Conservation (phyloP, 2,888 invertebrate species). For the Pristionchus japonicus region DNA sequence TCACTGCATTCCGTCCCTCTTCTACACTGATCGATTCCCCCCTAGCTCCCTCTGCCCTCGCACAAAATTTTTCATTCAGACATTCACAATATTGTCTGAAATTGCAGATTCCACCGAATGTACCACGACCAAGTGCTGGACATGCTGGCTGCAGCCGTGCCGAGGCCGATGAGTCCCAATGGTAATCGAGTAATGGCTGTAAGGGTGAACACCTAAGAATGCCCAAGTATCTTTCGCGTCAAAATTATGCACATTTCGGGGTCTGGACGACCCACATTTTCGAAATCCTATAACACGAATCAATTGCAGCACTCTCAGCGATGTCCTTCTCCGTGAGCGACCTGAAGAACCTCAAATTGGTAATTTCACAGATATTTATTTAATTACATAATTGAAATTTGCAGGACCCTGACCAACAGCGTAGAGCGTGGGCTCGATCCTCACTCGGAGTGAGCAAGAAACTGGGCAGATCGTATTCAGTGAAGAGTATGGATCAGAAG, state of each 20-base stretch:
- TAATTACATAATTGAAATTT: not conserved
- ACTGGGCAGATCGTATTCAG: constrained; percentile 72
- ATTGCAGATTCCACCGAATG: constrained; percentile 44
- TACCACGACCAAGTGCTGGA: constrained; percentile 45
- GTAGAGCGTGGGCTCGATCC: constrained; percentile 71
- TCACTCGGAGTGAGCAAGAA: constrained; percentile 66
- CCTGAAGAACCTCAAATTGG: constrained; percentile 6
- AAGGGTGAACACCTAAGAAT: not conserved
- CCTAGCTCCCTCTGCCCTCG: not conserved
- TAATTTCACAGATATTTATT: not conserved
- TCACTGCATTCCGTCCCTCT: not conserved
- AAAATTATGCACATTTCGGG: no score
- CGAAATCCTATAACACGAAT: not conserved
- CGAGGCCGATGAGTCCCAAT: not conserved
- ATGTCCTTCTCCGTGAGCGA: constrained; percentile 37
- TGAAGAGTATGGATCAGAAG: constrained; percentile 65
- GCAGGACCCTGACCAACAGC: constrained; percentile 59
- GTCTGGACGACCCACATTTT: no score
- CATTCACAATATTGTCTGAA: not conserved
- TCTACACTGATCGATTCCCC: not conserved
- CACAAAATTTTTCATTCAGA: not conserved
- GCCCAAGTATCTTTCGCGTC: no score
- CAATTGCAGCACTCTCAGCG: constrained; percentile 4
- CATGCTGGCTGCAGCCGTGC: constrained; percentile 22
- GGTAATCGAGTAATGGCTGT: not conserved